A percentile compares a stretch with the other conserved stretches of the same genome.
phyloP scores from a whole-genome alignment of 2,113 vertebrate genomes.

The Dasypus novemcinctus region DNA sequence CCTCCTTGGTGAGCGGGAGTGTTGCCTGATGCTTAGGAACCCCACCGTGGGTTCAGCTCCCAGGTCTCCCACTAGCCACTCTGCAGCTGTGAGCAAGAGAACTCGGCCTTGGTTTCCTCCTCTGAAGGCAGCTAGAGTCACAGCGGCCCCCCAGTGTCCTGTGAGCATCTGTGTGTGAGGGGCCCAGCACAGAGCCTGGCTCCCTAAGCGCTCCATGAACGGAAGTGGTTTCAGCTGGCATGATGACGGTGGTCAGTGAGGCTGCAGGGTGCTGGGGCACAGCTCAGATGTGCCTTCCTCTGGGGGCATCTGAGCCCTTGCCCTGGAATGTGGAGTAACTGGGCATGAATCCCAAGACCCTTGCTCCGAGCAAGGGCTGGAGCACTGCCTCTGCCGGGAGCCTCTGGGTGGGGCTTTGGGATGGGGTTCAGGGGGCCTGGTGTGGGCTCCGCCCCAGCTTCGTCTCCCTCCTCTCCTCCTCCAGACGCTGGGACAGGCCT shows the following conservation, averaged over 20 bases:
- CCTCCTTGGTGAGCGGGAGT: background rate
- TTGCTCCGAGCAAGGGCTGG: background rate
- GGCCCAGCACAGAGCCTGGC: background rate
- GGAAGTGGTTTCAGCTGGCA: background rate
- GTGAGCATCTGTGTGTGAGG: background rate
- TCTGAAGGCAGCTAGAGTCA: background rate
- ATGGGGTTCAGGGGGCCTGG: background rate
- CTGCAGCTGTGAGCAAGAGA: background rate
- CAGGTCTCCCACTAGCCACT: background rate
- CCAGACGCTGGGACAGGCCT: conserved; percentile 76
- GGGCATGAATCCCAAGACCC: background rate
- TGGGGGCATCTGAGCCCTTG: background rate
- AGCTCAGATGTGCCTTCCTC: background rate
- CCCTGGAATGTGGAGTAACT: background rate
- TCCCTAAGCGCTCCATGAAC: background rate
- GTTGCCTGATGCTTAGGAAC: no score
- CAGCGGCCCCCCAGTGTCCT: background rate
- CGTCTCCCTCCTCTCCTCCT: conserved; percentile 22
- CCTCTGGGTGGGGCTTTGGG: background rate
- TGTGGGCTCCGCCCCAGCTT: background rate
- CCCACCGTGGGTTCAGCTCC: no score
- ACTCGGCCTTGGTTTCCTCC: background rate
- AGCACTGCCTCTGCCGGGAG: background rate
- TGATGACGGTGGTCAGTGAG: background rate
- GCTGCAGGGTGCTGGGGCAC: background rate